Base-by-base conservation (phyloP, 1,140 invertebrate species). In the Drosophila virilis region DNA sequence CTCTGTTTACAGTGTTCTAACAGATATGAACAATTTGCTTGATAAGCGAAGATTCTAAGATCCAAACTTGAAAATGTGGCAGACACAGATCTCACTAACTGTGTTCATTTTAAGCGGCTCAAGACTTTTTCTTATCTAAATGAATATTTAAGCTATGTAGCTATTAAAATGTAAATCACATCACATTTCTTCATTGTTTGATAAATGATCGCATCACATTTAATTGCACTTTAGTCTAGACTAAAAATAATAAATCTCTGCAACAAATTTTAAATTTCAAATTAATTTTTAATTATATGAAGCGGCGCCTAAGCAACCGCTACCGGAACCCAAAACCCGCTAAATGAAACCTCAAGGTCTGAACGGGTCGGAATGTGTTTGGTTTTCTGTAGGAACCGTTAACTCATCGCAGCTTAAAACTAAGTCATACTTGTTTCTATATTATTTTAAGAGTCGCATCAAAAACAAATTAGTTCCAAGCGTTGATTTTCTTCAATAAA, bases 401-500 rank as follows among this genome's bases (percentile, higher is more conserved):
- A 78, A 88, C 68, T 88, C 82, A 86, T 70, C 12, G n/a, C 52
- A 37, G 43, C 71, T 55, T 37, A 71, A 64, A 80, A 54, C 74
- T 64, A 64, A 71, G 73, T 72, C 80, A 70, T 66, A 72, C 51
- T 67, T 75, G 71, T 71, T 80, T 78, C 78, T 86, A 88, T 86
- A 88, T 83, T 76, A 83, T 83, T 83, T 79, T 51, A 58, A 66
- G 57, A 54, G 74, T 84, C 80, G 74, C 84, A 88, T 88, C 84
- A 88, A 88, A 89, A 88, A 89, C 84, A 89, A 88, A 88, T 88
- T 88, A 88, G 84, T 88, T 88, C 84, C 84, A 69, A 84, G 80
- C 80, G 79, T 51, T 88, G 84, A 89, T 89, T 89, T 89, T 88
- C 84, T 80, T 89, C 54, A 35, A 28, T 28, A 28, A 28, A 28